Evolutionary conservation across 2,888 invertebrate species (phyloP).

Genomic region (Tachystola acroxantha): DNA sequence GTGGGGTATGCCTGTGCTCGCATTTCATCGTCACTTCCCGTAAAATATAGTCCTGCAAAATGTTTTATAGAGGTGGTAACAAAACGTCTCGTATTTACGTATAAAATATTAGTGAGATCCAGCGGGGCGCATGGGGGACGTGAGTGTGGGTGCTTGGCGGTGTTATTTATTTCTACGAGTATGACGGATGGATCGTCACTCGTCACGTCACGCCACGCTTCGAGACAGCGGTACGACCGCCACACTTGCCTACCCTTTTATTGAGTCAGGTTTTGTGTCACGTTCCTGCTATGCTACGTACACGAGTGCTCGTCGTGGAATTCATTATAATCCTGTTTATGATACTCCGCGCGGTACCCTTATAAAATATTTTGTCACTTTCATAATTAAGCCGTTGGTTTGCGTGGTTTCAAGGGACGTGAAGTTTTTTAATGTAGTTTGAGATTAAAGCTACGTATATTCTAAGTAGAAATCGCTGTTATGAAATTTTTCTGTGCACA

Average conservation of each 20-base stretch:
- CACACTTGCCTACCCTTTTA: slow-evolving; percentile 40
- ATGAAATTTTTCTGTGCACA: slow-evolving; percentile 7
- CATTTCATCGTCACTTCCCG: slow-evolving; percentile 7
- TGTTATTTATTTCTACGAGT: slow-evolving; percentile 27
- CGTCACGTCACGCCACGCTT: slow-evolving; percentile 13
- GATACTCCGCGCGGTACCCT: slow-evolving; percentile 28
- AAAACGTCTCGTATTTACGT: slow-evolving; percentile 8
- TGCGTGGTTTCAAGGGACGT: slow-evolving; percentile 3
- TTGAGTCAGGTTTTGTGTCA: slow-evolving; percentile 53
- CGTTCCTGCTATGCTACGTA: slow-evolving; percentile 30
- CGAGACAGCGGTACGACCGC: slow-evolving; percentile 26
- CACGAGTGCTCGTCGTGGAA: slow-evolving; percentile 36
- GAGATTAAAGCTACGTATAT: no score
- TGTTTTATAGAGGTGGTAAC: slow-evolving; percentile 19
- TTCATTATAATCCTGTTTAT: slow-evolving; percentile 45
- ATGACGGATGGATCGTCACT: slow-evolving; percentile 31
- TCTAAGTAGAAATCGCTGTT: no score
- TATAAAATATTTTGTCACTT: slow-evolving; percentile 31
- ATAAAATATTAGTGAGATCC: slow-evolving; percentile 17
- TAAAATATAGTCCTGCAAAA: slow-evolving; percentile 20
- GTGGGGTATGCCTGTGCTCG: neutral
- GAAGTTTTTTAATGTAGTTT: no score
- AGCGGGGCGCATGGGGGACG: slow-evolving; percentile 5
- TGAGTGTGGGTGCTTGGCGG: slow-evolving; percentile 26
- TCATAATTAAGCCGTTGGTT: slow-evolving; percentile 30